Conservation (phyloP, 2,113 vertebrate genomes). For the Glaucomys volans region DNA sequence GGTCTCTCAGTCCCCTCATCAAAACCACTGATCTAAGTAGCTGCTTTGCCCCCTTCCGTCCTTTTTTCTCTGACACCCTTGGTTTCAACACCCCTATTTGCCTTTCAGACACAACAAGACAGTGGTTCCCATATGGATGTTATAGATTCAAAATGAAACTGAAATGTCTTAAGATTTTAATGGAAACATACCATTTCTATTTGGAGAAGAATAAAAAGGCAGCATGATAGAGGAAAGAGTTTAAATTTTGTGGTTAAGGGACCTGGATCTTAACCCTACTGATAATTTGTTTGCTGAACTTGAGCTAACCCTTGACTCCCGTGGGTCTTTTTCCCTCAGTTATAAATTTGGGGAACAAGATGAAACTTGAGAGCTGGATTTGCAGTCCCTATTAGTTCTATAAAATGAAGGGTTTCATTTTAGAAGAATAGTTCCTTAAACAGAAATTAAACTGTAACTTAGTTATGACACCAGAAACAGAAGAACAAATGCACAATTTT, state of each 20-base stretch:
- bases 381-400: not conserved
- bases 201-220: conserved; percentile 18
- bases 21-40: not conserved
- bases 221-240: not conserved
- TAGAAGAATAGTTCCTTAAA: conserved; percentile 36
- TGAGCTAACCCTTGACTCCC: not conserved
- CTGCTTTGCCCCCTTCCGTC: not conserved
- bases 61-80: not conserved
- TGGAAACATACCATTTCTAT: conserved; percentile 22
- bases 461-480: not conserved
- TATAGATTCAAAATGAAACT: not conserved
- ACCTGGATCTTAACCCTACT: not conserved
- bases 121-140: not conserved
- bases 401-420: not conserved
- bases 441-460: conserved; percentile 23
- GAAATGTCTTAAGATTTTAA: not conserved
- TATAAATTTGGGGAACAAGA: not conserved
- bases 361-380: not conserved
- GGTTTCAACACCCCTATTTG: not conserved
- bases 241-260: conserved; percentile 2
- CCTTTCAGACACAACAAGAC: not conserved
- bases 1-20: not conserved
- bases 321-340: not conserved
- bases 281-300: not conserved
- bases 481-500: not conserved